Evolutionary conservation across 2,797 vertebrate genomes (phyloP).

Genomic region (Euthynnus affinis): DNA sequence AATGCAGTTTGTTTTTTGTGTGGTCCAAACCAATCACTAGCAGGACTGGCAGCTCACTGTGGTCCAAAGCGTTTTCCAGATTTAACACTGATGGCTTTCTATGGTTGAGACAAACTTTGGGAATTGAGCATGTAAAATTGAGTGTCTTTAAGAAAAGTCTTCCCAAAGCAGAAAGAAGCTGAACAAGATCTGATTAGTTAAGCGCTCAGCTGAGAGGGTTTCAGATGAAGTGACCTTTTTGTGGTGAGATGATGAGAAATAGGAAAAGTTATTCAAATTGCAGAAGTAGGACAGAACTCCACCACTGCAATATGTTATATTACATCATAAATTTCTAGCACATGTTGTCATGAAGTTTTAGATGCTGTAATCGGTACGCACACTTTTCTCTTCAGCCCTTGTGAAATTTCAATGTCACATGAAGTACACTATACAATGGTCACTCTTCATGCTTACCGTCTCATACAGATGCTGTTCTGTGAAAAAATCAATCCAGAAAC

Average conservation of each 20-base stretch:
- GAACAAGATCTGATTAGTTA: constrained; percentile 34
- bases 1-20: constrained; percentile 18
- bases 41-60: constrained; percentile 20
- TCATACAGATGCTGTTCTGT: constrained; percentile 9
- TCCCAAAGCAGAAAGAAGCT: constrained; percentile 32
- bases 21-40: not conserved
- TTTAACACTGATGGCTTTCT: constrained; percentile 27
- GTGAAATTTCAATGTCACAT: not conserved
- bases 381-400: not conserved
- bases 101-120: constrained; percentile 20
- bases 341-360: constrained; percentile 20
- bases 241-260: constrained; percentile 23
- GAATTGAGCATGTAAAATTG: constrained; percentile 22
- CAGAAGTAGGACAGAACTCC: not conserved
- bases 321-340: not conserved
- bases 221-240: constrained; percentile 37
- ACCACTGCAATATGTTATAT: not conserved
- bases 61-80: constrained; percentile 26
- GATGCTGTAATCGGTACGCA: not conserved
- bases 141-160: constrained; percentile 16
- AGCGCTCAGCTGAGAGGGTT: constrained; percentile 1
- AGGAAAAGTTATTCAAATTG: not conserved
- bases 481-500: constrained; percentile 17
- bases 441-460: not conserved
- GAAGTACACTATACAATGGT: constrained; percentile 2